A percentile compares a stretch with the other conserved stretches of the same genome.
Evolutionary conservation across 2,888 invertebrate species (phyloP).

Genomic region (Myathropa florea): DNA sequence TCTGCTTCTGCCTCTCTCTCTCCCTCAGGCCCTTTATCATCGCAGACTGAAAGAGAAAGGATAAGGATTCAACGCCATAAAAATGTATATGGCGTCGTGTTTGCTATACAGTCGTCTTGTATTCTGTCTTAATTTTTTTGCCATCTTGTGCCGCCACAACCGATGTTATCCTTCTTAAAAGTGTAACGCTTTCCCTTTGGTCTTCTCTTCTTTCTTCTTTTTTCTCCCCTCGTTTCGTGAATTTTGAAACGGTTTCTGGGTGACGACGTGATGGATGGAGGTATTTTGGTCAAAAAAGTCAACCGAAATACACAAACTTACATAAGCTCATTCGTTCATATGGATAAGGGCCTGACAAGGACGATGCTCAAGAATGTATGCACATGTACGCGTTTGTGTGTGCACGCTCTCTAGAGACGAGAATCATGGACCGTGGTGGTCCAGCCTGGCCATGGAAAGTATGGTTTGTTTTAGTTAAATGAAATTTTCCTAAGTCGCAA

Average conservation of each 20-base stretch:
- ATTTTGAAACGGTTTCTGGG: not conserved
- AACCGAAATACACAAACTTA: not conserved
- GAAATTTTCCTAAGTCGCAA: constrained; percentile 5
- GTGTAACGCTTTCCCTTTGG: constrained; percentile 20
- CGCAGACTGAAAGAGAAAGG: not conserved
- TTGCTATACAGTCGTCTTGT: not conserved
- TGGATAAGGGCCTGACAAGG: not conserved
- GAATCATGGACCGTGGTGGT: not conserved
- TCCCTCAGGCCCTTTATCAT: not conserved
- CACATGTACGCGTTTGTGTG: not conserved
- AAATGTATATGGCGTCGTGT: constrained; percentile 17
- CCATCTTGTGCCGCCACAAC: not conserved
- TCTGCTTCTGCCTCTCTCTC: not conserved
- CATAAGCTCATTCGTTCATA: not conserved
- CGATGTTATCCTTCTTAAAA: constrained; percentile 44
- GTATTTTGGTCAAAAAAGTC: not conserved
- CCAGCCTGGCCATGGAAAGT: not conserved
- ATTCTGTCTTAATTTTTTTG: not conserved
- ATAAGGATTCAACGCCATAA: not conserved
- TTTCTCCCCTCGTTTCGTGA: not conserved
- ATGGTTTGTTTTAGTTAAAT: constrained; percentile 24
- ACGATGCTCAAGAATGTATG: not conserved
- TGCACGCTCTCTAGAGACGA: not conserved
- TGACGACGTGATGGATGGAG: constrained; percentile 29
- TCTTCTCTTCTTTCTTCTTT: not conserved